Conservation (phyloP, 2,797 vertebrate genomes). For the Decapterus maruadsi region DNA sequence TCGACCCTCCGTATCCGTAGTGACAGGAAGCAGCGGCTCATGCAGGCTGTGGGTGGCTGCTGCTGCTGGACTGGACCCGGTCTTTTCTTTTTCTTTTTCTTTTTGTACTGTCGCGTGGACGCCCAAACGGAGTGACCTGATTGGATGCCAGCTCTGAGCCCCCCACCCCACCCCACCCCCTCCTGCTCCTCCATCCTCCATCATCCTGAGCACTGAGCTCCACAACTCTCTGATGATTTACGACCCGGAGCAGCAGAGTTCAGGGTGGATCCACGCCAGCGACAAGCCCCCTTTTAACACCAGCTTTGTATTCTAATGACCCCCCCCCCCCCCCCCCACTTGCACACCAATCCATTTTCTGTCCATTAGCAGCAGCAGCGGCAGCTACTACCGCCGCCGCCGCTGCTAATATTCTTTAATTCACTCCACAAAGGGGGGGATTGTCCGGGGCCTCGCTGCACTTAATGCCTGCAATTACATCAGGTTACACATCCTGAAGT, state of each 20-base stretch:
- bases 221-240: constrained; percentile 61
- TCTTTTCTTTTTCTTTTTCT: no score
- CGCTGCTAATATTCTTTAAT: constrained; percentile 76
- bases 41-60: constrained; percentile 46
- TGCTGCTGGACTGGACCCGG: constrained; percentile 29
- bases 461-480: constrained; percentile 83
- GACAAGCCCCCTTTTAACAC: constrained; percentile 72
- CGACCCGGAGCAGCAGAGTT: constrained; percentile 48
- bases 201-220: constrained; percentile 12
- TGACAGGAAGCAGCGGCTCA: constrained; percentile 56
- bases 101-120: constrained; percentile 42
- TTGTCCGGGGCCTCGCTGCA: constrained; percentile 67
- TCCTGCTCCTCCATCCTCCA: constrained; percentile 20
- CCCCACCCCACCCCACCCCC: constrained; percentile 13
- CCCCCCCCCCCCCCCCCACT: constrained; percentile 55
- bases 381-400: constrained; percentile 16
- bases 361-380: constrained; percentile 69
- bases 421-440: constrained; percentile 73
- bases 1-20: constrained; percentile 11
- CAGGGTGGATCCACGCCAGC: constrained; percentile 46
- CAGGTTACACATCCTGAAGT: constrained; percentile 81
- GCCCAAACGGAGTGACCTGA: constrained; percentile 40
- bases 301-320: constrained; percentile 68
- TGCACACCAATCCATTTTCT: constrained; percentile 73
- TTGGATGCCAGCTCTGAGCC: constrained; percentile 13